These are phyloP conservation scores for Ceyx erithaca DNA, from an alignment of 2,797 vertebrate genomes.

Conservation along the genomic window DNA sequence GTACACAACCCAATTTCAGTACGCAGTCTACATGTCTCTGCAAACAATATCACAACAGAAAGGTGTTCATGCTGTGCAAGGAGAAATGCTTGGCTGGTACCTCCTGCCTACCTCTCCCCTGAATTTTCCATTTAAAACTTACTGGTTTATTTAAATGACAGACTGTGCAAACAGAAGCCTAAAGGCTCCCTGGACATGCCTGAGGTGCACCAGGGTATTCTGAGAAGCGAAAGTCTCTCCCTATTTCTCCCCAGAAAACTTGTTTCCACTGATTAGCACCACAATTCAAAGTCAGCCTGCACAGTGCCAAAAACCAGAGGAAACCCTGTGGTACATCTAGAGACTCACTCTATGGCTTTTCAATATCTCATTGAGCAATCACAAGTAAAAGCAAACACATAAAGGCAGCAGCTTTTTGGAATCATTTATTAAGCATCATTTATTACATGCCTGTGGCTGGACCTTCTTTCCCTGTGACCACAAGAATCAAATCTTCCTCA, in stretches of 20 bases:
- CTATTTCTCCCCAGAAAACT: background rate
- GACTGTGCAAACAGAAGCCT: background rate
- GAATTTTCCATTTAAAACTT: background rate
- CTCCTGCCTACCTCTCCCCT: background rate
- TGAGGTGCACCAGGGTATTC: background rate
- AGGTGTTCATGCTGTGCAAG: background rate
- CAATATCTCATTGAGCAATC: background rate
- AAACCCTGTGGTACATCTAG: background rate
- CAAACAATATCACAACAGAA: background rate
- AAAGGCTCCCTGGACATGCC: background rate
- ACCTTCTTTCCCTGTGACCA: slow-evolving; percentile 43
- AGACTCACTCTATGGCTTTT: background rate
- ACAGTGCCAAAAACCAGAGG: background rate
- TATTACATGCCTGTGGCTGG: slow-evolving; percentile 60
- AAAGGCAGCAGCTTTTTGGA: slow-evolving; percentile 63
- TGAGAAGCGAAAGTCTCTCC: background rate
- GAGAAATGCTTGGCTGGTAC: background rate
- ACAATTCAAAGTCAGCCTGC: background rate
- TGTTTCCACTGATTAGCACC: background rate
- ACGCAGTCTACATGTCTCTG: background rate
- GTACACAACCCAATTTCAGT: background rate
- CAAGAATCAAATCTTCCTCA: slow-evolving; percentile 54
- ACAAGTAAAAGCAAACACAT: slow-evolving; percentile 59
- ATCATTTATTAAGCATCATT: slow-evolving; percentile 69
- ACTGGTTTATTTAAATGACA: background rate